A percentile compares a stretch with the other conserved stretches of the same genome.
These are phyloP conservation scores for Lonchura striata DNA, from an alignment of 2,113 vertebrate species.

Conservation along the genomic window DNA sequence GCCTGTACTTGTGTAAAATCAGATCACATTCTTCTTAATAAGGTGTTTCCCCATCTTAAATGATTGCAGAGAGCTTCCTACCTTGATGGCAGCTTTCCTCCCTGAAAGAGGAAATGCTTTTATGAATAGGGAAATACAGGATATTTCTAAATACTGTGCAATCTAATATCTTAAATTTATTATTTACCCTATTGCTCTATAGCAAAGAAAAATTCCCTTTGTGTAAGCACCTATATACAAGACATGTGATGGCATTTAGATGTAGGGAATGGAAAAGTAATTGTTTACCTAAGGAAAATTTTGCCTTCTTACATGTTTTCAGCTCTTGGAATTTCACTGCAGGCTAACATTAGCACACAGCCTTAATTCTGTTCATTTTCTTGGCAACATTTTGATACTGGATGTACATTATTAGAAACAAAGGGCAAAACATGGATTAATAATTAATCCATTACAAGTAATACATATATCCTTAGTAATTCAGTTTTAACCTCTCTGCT, in stretches of 20 bases:
- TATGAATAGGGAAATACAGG: neutral
- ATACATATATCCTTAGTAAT: neutral
- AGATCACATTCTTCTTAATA: neutral
- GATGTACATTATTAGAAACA: neutral
- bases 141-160: neutral
- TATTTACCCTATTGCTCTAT: neutral
- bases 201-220: neutral
- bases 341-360: neutral
- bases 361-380: neutral
- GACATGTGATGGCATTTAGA: neutral
- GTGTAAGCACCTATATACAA: neutral
- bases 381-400: neutral
- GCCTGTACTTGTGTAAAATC: neutral
- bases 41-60: neutral
- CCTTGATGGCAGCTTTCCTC: neutral
- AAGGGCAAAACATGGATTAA: neutral
- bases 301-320: neutral
- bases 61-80: neutral
- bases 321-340: neutral
- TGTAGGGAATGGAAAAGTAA: neutral
- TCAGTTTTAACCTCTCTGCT: neutral
- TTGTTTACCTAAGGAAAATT: neutral
- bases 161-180: neutral
- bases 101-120: neutral
- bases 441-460: neutral